Evolutionary conservation across 2,797 vertebrate genomes (phyloP).

Genomic region (Smutsia temminckii): DNA sequence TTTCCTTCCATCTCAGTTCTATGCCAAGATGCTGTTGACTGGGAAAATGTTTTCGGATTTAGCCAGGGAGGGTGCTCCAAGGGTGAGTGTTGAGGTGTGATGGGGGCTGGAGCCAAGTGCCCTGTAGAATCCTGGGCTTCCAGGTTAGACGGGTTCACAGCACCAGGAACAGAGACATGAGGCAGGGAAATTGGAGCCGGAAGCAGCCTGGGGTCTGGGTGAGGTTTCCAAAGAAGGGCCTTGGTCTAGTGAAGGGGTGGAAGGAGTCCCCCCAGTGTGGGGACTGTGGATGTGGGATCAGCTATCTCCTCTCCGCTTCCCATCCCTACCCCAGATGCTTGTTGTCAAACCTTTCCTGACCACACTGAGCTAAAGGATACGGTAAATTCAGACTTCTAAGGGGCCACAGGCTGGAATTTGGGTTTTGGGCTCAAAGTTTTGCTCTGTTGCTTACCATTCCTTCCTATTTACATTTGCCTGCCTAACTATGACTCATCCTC

Average conservation of each 20-base stretch:
- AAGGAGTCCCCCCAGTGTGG: background rate
- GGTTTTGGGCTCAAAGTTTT: background rate
- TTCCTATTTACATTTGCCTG: background rate
- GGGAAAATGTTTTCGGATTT: background rate
- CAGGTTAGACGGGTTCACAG: background rate
- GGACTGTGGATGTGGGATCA: background rate
- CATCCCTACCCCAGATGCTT: background rate
- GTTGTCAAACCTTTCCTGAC: background rate
- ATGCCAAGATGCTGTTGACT: background rate
- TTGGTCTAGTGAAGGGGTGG: background rate
- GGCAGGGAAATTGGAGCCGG: background rate
- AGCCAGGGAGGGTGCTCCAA: background rate
- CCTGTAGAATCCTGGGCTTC: background rate
- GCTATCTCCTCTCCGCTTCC: background rate
- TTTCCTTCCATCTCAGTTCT: background rate
- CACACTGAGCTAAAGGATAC: background rate
- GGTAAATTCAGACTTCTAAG: background rate
- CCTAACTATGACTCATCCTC: background rate
- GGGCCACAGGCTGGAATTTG: background rate
- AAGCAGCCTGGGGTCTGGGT: background rate
- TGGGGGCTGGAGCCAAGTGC: background rate
- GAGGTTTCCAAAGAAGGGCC: background rate
- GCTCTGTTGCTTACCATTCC: background rate
- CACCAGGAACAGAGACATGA: background rate
- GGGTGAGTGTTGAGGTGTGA: background rate